Evolutionary conservation across 2,888 invertebrate genomes (phyloP), one percentile per base, ranked within the genome.

Genomic region (Aspidapion aeneum): DNA sequence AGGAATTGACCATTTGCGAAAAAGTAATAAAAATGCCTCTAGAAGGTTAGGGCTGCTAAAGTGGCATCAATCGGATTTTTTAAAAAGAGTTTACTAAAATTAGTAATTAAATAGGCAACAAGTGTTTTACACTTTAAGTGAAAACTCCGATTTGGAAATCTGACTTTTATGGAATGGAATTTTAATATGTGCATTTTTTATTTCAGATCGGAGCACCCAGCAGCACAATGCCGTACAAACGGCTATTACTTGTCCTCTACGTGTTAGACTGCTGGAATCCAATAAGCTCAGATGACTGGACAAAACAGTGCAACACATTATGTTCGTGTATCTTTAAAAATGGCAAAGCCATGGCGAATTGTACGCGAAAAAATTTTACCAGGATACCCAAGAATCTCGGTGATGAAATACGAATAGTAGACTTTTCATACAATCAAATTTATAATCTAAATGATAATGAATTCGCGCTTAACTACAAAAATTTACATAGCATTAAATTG

Each of bases 301-400:
- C 87, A 9, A 72, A 72, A 60, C 71, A 78, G 54, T 80, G 80
- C 71, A 76, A 82, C 68, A 82, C 82, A 62, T 7, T 35, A 35
- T 95, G 95, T 82, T 87, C 88, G 74, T 95, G 95, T 78, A 88
- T 89, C 68, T 95, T 95, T 94, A 87, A 87, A 21, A 88, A 89
- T 64, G 94, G 94, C 3, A 92, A 90, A 78, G 93, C 90, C 77
- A 88, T 88, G 19, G 94, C 93, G 1, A 90, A 93, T 71, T 96
- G 96, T 77, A 85, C 85, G 48, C 73, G 72, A 58, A 71, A 72
- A 50, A 69, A 71, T 56, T 82, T 92, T 35, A 84, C 82, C 56
- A 81, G 85, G 22, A 87, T 96, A 68, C 95, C 95, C 0, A 82
- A 81, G 65, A 85, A 86, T 60, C 81, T 95, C 48, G 91, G 90